Evolutionary conservation across 2,113 vertebrate species (phyloP).

Genomic region (Poecile atricapillus): DNA sequence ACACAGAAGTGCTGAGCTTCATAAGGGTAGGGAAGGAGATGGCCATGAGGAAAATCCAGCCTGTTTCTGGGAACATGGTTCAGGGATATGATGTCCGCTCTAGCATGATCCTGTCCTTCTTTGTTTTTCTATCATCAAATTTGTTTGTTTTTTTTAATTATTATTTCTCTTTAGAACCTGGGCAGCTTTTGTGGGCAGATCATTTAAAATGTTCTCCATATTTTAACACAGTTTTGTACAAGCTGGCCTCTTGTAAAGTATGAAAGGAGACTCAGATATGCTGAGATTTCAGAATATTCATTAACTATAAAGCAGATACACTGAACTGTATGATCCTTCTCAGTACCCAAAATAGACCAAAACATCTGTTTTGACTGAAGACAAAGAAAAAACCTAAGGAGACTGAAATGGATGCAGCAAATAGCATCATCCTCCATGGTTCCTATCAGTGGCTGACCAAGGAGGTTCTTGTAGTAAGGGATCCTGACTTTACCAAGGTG

Average conservation of each 20-base stretch:
- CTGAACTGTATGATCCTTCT: neutral
- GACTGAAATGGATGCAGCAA: neutral
- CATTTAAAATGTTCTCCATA: neutral
- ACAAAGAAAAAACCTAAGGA: neutral
- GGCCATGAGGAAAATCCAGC: neutral
- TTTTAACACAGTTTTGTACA: neutral
- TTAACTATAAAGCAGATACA: neutral
- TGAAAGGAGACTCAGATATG: neutral
- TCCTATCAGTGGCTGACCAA: neutral
- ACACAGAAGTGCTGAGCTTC: neutral
- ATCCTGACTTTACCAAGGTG: neutral
- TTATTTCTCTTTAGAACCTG: neutral
- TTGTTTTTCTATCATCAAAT: neutral
- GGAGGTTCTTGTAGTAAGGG: neutral
- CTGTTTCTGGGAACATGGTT: neutral
- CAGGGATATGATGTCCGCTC: neutral
- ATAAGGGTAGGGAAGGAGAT: neutral
- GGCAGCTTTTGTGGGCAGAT: neutral
- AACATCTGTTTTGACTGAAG: neutral
- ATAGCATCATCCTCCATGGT: neutral
- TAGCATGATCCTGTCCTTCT: neutral
- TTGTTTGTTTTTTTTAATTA: neutral
- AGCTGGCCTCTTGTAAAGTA: neutral
- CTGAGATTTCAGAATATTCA: neutral
- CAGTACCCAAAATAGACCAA: neutral